Conservation (phyloP, 2,113 vertebrate species). For the Empidonax alnorum region DNA sequence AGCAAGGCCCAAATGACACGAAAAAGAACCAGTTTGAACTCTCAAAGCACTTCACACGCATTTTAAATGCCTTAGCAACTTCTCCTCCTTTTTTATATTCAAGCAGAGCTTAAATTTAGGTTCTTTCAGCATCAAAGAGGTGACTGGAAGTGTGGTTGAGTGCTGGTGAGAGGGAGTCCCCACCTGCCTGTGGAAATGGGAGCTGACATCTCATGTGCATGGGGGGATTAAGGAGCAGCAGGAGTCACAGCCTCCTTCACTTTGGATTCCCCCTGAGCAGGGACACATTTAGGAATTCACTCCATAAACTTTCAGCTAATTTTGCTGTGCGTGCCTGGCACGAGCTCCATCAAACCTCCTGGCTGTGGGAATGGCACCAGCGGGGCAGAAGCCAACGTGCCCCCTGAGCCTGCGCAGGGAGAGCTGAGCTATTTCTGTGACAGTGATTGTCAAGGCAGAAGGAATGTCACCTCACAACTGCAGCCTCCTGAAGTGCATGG, state of each 20-base stretch:
- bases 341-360: not conserved
- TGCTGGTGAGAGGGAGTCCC: not conserved
- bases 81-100: not conserved
- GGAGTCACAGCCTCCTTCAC: not conserved
- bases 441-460: not conserved
- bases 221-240: not conserved
- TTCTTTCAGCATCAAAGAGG: not conserved
- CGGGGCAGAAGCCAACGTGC: not conserved
- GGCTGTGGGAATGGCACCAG: not conserved
- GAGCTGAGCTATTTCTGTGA: not conserved
- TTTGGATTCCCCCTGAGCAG: not conserved
- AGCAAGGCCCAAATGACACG: not conserved
- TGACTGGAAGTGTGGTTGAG: not conserved
- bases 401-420: not conserved
- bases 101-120: not conserved
- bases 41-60: not conserved
- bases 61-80: not conserved
- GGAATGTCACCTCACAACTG: not conserved
- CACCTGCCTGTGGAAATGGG: not conserved
- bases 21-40: not conserved
- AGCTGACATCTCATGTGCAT: fast-evolving
- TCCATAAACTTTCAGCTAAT: not conserved
- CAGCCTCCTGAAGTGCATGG: not conserved
- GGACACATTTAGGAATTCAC: not conserved
- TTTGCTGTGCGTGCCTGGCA: not conserved